Evolutionary conservation across 2,888 invertebrate species (phyloP), one percentile per base, ranked within the genome.

Genomic region (Cyclophora punctaria): DNA sequence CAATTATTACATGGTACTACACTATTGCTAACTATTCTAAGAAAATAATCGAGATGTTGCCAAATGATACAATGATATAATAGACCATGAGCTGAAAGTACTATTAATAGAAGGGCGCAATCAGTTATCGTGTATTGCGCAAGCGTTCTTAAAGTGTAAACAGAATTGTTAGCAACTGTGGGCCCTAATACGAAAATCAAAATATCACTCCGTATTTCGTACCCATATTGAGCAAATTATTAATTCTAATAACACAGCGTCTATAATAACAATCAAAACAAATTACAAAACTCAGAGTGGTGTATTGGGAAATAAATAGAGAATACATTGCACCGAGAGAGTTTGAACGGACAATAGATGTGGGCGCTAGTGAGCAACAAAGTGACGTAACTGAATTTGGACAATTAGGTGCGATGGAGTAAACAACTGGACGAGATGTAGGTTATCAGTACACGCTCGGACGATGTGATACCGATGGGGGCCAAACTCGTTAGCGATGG

Each of bases 381-480:
- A 53, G 50, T 75, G 71, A 75, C 63, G 74, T 78, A 79, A 83
- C 68, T 67, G 58, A 73, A 70, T 80, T 75, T 73, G 69, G 65
- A 71, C 71, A 76, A 78, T 78, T 78, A 76, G 69, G 65, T 62
- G 57, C 62, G 67, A 69, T 70, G 69, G 63, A 71, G 75, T 76
- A 80, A 82, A 79, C 74, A 74, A 70, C 66, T 67, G 66, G 64
- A 57, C 60, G 61, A 72, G 71, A 79, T 78, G 75, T 79, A 71
- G 82, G 80, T 83, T 82, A 83, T 78, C 79, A 60, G 66, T 55
- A 67, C 67, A 64, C 58, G 60, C 61, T 59, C 60, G 64, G 47
- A 51, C 53, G 52, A 50, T 61, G 50, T 59, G 69, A 71, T 67
- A 66, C 61, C 51, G 60, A 65, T 64, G 63, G 61, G 63, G 63